Percentiles rank a stretch among this genome's conserved stretches.
Conservation (phyloP, 2,113 vertebrate species). For the Arvicanthis niloticus region DNA sequence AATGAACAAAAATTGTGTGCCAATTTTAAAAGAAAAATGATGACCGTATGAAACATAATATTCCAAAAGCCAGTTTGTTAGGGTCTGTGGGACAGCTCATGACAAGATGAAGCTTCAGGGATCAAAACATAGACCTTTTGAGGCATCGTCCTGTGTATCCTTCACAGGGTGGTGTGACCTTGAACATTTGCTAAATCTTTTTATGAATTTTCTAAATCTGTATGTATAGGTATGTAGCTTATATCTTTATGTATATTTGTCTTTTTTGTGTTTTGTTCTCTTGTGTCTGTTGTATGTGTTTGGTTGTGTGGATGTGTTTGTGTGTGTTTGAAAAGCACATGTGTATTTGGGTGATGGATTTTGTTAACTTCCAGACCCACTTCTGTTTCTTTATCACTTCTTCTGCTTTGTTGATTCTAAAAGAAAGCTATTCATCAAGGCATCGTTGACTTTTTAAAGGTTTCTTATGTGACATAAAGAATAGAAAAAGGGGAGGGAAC, state of each 20-base stretch:
- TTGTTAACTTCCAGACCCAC: background rate
- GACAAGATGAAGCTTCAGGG: background rate
- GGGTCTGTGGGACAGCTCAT: background rate
- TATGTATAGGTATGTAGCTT: background rate
- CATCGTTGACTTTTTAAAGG: background rate
- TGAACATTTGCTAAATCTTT: background rate
- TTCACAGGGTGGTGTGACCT: background rate
- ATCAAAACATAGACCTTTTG: background rate
- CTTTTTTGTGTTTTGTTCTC: background rate
- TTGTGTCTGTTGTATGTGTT: background rate
- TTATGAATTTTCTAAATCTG: background rate
- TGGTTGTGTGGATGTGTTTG: background rate
- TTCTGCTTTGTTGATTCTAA: slow-evolving; percentile 14
- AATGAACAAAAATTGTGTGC: slow-evolving; percentile 74
- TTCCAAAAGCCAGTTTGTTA: slow-evolving; percentile 61
- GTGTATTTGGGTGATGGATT: background rate
- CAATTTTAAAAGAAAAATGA: slow-evolving; percentile 82
- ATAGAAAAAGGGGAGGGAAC: background rate
- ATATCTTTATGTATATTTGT: background rate
- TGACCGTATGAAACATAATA: slow-evolving; percentile 64
- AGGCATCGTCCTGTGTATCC: background rate
- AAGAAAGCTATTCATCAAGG: slow-evolving; percentile 35
- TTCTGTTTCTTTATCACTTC: background rate
- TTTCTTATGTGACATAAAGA: background rate
- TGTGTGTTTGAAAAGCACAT: background rate